These are phyloP conservation scores for Porites rus DNA, from an alignment of 92 coral and sea anemone genomes.

Conservation along the genomic window DNA sequence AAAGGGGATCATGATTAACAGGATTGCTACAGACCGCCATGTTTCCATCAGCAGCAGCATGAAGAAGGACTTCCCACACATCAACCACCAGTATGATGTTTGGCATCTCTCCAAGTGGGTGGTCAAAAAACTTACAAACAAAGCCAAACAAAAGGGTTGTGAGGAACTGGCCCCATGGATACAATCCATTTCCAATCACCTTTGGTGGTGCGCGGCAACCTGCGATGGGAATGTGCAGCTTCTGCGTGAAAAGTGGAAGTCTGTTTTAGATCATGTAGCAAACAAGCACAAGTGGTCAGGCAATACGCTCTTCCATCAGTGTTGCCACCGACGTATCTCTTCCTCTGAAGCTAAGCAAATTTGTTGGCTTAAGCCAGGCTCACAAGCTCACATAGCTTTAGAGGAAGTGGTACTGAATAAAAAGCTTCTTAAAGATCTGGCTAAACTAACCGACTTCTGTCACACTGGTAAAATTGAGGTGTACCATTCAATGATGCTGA, in stretches of 20 bases:
- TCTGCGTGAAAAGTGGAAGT: constrained; percentile 54
- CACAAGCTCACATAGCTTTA: too few relatives aligned
- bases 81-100: neutral
- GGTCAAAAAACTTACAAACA: constrained; percentile 11
- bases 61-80: neutral
- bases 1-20: neutral
- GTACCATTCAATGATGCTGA: too few relatives aligned
- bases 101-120: constrained; percentile 21
- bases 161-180: constrained; percentile 65
- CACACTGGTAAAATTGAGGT: too few relatives aligned
- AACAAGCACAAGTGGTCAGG: constrained; percentile 50
- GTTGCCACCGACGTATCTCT: neutral
- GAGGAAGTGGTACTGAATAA: too few relatives aligned
- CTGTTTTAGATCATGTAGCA: constrained; percentile 30
- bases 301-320: neutral
- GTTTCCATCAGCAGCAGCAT: constrained; percentile 25
- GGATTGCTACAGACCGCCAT: constrained; percentile 62
- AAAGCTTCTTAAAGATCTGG: too few relatives aligned
- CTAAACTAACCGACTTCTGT: too few relatives aligned
- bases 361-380: too few relatives aligned
- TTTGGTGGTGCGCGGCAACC: constrained; percentile 72
- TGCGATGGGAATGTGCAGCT: constrained; percentile 51
- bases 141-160: constrained; percentile 48
- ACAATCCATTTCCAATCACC: constrained; percentile 59
- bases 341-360: too few relatives aligned